Percentiles rank a stretch among this genome's conserved stretches.
Conservation (phyloP, 2,888 invertebrate species). For the Plagodis pulveraria region DNA sequence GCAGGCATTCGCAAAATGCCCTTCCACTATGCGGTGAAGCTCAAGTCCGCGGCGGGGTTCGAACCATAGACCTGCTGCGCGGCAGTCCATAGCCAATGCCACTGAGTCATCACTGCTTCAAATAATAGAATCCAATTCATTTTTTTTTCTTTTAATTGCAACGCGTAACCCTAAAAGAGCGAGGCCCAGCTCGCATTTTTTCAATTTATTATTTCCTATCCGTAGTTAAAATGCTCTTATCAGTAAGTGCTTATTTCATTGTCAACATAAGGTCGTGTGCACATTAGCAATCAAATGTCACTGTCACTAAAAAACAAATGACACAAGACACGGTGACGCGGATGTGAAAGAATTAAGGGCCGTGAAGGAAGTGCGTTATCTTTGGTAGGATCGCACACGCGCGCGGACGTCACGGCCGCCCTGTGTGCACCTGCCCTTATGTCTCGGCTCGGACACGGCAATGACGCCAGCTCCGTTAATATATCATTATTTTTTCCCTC, state of each 20-base stretch:
- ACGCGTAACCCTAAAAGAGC: too few relatives aligned
- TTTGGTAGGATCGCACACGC: conserved; percentile 29
- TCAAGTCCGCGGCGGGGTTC: too few relatives aligned
- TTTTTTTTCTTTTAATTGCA: too few relatives aligned
- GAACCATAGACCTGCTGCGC: too few relatives aligned
- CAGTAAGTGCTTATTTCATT: conserved; percentile 37
- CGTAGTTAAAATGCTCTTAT: conserved; percentile 23
- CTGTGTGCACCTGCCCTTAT: conserved; percentile 64
- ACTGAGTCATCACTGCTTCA: too few relatives aligned
- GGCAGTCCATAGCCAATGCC: too few relatives aligned
- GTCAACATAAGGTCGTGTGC: conserved; percentile 39
- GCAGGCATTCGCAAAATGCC: too few relatives aligned
- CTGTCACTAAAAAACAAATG: conserved; percentile 55
- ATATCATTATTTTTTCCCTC: conserved; percentile 39
- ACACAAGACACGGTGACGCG: conserved; percentile 31
- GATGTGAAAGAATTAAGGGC: conserved; percentile 53
- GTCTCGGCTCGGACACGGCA: conserved; percentile 21
- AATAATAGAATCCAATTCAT: too few relatives aligned
- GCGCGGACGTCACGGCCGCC: conserved; percentile 41
- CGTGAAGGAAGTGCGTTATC: conserved; percentile 49
- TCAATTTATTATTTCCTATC: too few relatives aligned
- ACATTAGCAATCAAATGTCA: conserved; percentile 53
- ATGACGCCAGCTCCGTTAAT: conserved; percentile 29
- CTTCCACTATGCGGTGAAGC: too few relatives aligned
- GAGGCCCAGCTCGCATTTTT: too few relatives aligned